A percentile compares a stretch with the other conserved stretches of the same genome.
phyloP scores from a whole-genome alignment of 30 jellyfish, hydroid and myxozoan genomes.

The Hydra vulgaris region DNA sequence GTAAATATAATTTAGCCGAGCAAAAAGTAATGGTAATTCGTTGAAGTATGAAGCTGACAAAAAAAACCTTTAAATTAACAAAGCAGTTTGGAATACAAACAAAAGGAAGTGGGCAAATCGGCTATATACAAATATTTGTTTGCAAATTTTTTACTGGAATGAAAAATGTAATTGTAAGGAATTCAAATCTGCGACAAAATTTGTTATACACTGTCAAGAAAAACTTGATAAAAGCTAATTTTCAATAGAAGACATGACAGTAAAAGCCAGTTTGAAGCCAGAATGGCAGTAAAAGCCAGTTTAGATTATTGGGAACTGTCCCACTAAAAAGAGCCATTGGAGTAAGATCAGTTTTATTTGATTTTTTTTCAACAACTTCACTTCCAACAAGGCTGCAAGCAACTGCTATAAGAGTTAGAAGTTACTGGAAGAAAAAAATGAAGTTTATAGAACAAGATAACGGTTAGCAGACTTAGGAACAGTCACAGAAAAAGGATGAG shows the following conservation, averaged over 20 bases:
- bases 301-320: no score
- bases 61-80: conserved; percentile 8
- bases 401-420: no score
- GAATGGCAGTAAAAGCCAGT: no score
- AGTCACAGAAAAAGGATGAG: no score
- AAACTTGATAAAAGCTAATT: not conserved
- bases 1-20: not conserved
- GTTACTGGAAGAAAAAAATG: no score
- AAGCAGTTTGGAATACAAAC: conserved; percentile 16
- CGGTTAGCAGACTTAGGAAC: no score
- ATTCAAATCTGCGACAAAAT: not conserved
- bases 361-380: no score
- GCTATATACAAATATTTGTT: not conserved
- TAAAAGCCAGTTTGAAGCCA: no score
- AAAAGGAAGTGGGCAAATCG: conserved; percentile 6
- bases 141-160: not conserved
- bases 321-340: no score
- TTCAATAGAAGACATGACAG: not conserved
- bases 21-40: not conserved
- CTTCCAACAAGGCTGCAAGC: no score
- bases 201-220: not conserved
- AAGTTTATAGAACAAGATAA: no score
- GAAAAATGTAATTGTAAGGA: not conserved
- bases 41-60: conserved; percentile 2
- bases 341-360: no score